These are phyloP conservation scores for Hipparchia semele DNA, from an alignment of 2,888 invertebrate species.

Conservation along the genomic window DNA sequence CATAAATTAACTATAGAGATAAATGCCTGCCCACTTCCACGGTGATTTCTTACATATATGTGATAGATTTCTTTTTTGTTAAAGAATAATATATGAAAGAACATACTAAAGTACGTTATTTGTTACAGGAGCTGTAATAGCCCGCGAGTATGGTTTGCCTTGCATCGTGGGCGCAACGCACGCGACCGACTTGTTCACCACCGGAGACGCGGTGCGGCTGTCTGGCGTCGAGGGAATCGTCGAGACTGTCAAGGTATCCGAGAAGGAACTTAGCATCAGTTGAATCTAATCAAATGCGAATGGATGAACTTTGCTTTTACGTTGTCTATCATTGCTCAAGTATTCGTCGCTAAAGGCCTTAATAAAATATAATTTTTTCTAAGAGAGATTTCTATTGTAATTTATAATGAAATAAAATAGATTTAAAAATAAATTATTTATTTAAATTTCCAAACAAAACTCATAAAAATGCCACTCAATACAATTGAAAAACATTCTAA, in stretches of 20 bases:
- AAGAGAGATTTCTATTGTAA: not conserved
- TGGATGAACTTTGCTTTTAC: too few relatives aligned
- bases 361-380: not conserved
- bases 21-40: too few relatives aligned
- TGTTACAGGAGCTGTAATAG: constrained; percentile 88
- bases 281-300: not conserved
- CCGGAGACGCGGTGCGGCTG: constrained; percentile 85
- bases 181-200: constrained; percentile 86
- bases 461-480: not conserved
- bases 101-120: too few relatives aligned
- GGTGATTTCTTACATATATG: too few relatives aligned
- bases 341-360: too few relatives aligned
- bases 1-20: too few relatives aligned
- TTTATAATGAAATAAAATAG: not conserved
- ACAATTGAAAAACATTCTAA: not conserved
- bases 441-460: not conserved
- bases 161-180: constrained; percentile 89
- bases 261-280: not conserved
- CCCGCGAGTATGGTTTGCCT: constrained; percentile 92
- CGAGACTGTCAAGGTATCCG: constrained; percentile 57
- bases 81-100: too few relatives aligned
- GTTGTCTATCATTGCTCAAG: too few relatives aligned
- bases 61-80: too few relatives aligned
- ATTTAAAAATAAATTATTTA: not conserved
- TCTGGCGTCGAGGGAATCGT: constrained; percentile 74